Percentiles rank a stretch among this genome's conserved stretches.
These are phyloP conservation scores for Norana najaformis DNA, from an alignment of 2,888 invertebrate genomes.

Conservation along the genomic window DNA sequence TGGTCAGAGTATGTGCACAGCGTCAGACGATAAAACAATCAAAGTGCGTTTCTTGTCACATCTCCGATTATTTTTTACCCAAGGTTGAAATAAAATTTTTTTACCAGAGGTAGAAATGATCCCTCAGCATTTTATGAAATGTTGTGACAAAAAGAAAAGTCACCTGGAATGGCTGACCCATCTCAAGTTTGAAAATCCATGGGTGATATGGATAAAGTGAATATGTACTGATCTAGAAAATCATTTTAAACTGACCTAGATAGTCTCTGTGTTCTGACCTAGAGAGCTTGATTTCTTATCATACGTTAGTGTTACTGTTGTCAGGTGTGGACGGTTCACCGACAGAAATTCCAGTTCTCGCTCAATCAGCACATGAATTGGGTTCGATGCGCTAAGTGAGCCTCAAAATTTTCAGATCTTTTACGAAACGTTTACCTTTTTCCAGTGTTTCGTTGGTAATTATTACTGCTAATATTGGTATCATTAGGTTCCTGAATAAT, in stretches of 20 bases:
- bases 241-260: not conserved
- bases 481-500: not conserved
- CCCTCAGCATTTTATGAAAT: not conserved
- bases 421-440: not conserved
- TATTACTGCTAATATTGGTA: not conserved
- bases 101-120: not conserved
- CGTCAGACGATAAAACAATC: constrained; percentile 64
- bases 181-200: no score
- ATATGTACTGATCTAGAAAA: not conserved
- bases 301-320: not conserved
- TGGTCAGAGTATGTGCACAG: constrained; percentile 60
- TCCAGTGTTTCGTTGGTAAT: not conserved
- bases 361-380: constrained; percentile 63
- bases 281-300: not conserved
- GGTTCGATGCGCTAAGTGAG: constrained; percentile 62
- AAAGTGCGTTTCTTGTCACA: constrained; percentile 53
- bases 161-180: not conserved
- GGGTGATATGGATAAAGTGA: no score
- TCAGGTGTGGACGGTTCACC: constrained; percentile 62
- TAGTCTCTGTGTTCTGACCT: not conserved
- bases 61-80: not conserved
- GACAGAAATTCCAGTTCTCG: constrained; percentile 63
- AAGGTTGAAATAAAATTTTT: not conserved
- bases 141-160: not conserved
- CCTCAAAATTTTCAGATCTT: constrained; percentile 50